Percentiles rank a stretch among this genome's conserved stretches.
phyloP scores from a whole-genome alignment of 30 jellyfish, hydroid and myxozoan species.

The Cassiopea xamachana region DNA sequence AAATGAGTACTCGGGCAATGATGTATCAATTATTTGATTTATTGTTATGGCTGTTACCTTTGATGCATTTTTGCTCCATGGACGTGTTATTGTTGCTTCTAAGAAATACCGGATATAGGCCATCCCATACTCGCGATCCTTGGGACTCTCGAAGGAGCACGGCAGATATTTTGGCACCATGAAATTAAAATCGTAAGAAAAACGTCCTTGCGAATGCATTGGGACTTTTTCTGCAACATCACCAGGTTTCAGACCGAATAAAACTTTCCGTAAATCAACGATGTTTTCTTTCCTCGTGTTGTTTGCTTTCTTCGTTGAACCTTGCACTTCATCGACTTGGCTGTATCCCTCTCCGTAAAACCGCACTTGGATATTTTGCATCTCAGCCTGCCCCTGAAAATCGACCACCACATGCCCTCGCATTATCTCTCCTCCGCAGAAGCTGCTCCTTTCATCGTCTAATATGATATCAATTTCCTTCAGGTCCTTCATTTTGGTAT shows the following conservation, averaged over 20 bases:
- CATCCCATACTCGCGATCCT: slow-evolving; percentile 74
- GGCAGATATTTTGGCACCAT: slow-evolving; percentile 87
- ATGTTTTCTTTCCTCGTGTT: slow-evolving; percentile 44
- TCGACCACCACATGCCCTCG: slow-evolving; percentile 77
- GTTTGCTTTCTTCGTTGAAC: slow-evolving; percentile 6
- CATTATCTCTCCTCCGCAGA: slow-evolving; percentile 87
- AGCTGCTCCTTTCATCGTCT: slow-evolving; percentile 71
- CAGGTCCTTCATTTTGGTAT: slow-evolving; percentile 61
- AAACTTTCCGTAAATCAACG: slow-evolving; percentile 76
- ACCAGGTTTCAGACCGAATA: slow-evolving; percentile 78
- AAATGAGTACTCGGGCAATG: slow-evolving; percentile 66
- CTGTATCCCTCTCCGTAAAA: slow-evolving; percentile 88
- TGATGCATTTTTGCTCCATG: slow-evolving; percentile 57
- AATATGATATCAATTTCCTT: slow-evolving; percentile 69
- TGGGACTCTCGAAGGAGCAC: slow-evolving; percentile 94
- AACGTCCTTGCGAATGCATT: slow-evolving; percentile 80
- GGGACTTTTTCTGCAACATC: slow-evolving; percentile 60
- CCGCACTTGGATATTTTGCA: slow-evolving; percentile 77
- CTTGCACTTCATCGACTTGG: slow-evolving; percentile 57
- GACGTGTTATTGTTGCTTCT: slow-evolving; percentile 82
- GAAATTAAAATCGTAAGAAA: slow-evolving; percentile 84
- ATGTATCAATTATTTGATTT: slow-evolving; percentile 82
- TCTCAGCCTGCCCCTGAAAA: slow-evolving; percentile 74
- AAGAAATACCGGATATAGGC: slow-evolving; percentile 76
- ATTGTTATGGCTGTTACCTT: slow-evolving; percentile 53